Percentiles rank a stretch among this genome's conserved stretches.
Evolutionary conservation across 2,797 vertebrate genomes (phyloP).

Genomic region (Morelia viridis): DNA sequence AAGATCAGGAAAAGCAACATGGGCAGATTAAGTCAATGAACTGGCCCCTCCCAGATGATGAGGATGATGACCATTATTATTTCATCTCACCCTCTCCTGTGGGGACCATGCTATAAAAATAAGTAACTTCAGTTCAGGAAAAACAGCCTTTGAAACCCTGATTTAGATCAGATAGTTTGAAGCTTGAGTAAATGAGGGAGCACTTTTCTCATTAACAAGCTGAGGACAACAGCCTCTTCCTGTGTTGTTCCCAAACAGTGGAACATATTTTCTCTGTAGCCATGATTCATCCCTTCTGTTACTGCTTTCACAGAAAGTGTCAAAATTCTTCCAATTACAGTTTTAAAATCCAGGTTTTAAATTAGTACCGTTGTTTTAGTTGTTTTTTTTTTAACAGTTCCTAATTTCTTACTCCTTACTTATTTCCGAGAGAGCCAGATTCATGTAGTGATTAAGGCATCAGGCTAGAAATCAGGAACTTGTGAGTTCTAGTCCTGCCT

Average conservation of each 20-base stretch:
- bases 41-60: background rate
- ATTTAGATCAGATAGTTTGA: background rate
- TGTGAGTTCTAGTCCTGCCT: background rate
- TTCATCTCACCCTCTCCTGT: background rate
- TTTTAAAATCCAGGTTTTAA: background rate
- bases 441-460: background rate
- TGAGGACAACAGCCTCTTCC: background rate
- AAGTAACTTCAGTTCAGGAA: background rate
- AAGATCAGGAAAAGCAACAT: background rate
- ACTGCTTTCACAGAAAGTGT: background rate
- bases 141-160: background rate
- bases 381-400: background rate
- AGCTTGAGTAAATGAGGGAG: background rate
- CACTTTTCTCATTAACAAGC: background rate
- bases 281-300: background rate
- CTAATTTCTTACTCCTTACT: background rate
- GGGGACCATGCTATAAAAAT: background rate
- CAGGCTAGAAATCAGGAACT: background rate
- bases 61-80: background rate
- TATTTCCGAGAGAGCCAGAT: background rate
- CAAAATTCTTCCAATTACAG: background rate
- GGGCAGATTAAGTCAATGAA: rapidly evolving
- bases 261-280: background rate
- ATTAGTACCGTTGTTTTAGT: background rate
- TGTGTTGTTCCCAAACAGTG: background rate